phyloP scores from a whole-genome alignment of 2,888 invertebrate species.

The Philhelius pedissequus region DNA sequence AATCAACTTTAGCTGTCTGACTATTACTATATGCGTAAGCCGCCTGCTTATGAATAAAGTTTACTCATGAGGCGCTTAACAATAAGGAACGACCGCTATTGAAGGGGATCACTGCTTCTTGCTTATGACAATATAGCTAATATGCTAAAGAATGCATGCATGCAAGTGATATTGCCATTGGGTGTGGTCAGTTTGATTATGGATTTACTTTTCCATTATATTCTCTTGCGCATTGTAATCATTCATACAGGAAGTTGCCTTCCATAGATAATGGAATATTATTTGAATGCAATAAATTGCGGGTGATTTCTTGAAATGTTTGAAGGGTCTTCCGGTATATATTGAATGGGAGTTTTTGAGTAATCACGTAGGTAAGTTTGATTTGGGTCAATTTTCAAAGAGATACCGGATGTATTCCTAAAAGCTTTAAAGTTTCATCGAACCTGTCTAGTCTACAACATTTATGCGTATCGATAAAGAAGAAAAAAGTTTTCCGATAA shows the following conservation, averaged over 20 bases:
- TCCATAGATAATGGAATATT: background rate
- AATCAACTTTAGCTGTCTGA: background rate
- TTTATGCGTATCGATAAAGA: too few species aligned
- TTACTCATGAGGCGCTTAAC: constrained; percentile 29
- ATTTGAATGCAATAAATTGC: background rate
- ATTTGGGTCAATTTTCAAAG: too few species aligned
- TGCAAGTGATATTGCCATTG: constrained; percentile 26
- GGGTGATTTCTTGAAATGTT: background rate
- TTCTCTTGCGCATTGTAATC: background rate
- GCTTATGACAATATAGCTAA: constrained; percentile 8
- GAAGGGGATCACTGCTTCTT: background rate
- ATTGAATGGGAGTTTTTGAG: too few species aligned
- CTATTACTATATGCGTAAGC: background rate
- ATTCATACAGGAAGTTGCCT: background rate
- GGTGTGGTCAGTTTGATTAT: constrained; percentile 39
- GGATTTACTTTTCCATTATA: background rate
- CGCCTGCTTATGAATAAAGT: constrained; percentile 17
- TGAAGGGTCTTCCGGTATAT: background rate
- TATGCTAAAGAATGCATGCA: constrained; percentile 15
- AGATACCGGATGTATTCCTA: too few species aligned
- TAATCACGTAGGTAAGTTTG: too few species aligned
- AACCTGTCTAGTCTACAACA: too few species aligned
- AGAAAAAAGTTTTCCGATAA: too few species aligned
- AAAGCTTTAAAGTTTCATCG: too few species aligned
- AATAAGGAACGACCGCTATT: background rate